phyloP scores from a whole-genome alignment of 1,140 invertebrate species.

The Thalassaphorura encarpata region DNA sequence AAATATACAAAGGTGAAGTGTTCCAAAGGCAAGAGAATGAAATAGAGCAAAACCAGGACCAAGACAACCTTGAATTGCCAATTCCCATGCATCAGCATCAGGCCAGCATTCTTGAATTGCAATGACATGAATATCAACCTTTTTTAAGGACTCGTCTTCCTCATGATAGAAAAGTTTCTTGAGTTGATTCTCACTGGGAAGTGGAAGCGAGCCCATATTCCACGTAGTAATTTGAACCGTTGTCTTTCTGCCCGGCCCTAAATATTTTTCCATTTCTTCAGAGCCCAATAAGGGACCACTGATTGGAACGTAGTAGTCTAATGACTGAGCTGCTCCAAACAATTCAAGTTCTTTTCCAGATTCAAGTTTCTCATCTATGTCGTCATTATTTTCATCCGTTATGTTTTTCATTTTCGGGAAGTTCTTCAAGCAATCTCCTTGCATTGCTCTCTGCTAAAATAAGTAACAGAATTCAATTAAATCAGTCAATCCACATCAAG shows the following conservation, averaged over 20 bases:
- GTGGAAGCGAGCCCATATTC: conserved; percentile 30
- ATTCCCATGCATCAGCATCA: conserved; percentile 25
- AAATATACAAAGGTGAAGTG: conserved; percentile 25
- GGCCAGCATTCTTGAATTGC: conserved; percentile 31
- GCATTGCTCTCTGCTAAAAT: too few species aligned
- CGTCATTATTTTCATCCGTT: neutral
- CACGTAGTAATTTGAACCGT: conserved; percentile 29
- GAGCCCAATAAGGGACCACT: conserved; percentile 23
- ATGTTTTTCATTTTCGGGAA: too few species aligned
- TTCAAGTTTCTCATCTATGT: neutral
- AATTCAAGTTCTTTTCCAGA: neutral
- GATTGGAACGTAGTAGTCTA: conserved; percentile 1
- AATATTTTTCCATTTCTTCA: conserved; percentile 21
- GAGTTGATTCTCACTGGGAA: conserved; percentile 28
- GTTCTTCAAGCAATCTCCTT: too few species aligned
- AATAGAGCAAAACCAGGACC: conserved; percentile 26
- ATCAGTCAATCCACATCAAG: too few species aligned
- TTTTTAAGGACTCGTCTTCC: conserved; percentile 6
- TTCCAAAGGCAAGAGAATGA: conserved; percentile 28
- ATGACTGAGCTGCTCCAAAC: neutral
- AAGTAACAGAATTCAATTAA: too few species aligned
- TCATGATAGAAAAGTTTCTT: conserved; percentile 27
- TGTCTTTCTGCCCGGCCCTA: conserved; percentile 3
- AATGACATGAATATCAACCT: conserved; percentile 29
- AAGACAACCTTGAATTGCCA: conserved; percentile 26